Conservation (phyloP, 2,888 invertebrate genomes). For the Eristalis arbustorum region DNA sequence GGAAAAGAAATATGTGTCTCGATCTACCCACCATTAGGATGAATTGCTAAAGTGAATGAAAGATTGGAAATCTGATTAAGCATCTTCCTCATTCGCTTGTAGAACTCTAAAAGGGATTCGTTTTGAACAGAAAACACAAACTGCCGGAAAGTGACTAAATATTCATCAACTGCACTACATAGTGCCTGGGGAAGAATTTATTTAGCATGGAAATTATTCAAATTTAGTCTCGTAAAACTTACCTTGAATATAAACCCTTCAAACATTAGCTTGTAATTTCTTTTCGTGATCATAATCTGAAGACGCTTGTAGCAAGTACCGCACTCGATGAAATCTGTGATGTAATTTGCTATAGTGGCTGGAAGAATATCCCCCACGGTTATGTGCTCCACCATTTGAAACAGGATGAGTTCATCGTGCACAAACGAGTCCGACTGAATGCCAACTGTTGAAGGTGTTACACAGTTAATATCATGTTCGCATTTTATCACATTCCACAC, state of each 20-base stretch:
- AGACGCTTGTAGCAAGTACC: conserved; percentile 77
- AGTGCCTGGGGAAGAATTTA: conserved; percentile 81
- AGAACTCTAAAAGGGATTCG: conserved; percentile 74
- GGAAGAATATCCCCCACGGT: conserved; percentile 81
- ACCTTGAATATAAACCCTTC: conserved; percentile 77
- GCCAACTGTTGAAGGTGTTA: conserved; percentile 80
- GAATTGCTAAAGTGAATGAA: conserved; percentile 75
- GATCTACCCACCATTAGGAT: conserved; percentile 74
- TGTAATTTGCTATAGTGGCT: conserved; percentile 79
- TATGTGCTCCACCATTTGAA: conserved; percentile 80
- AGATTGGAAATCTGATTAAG: conserved; percentile 76
- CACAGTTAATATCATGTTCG: not conserved
- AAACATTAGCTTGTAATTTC: conserved; percentile 74
- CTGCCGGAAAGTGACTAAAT: conserved; percentile 83
- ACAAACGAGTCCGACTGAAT: conserved; percentile 83
- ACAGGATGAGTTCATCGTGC: conserved; percentile 79
- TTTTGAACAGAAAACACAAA: conserved; percentile 75
- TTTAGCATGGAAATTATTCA: not conserved
- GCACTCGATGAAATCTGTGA: conserved; percentile 76
- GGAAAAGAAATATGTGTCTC: not conserved
- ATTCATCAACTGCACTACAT: conserved; percentile 83
- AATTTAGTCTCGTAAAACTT: not conserved
- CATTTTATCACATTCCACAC: not conserved
- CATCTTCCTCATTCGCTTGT: conserved; percentile 73
- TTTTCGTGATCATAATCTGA: conserved; percentile 74